These are phyloP conservation scores for Mycetomoellerius zeteki DNA, from an alignment of 1,140 invertebrate genomes.

Conservation along the genomic window DNA sequence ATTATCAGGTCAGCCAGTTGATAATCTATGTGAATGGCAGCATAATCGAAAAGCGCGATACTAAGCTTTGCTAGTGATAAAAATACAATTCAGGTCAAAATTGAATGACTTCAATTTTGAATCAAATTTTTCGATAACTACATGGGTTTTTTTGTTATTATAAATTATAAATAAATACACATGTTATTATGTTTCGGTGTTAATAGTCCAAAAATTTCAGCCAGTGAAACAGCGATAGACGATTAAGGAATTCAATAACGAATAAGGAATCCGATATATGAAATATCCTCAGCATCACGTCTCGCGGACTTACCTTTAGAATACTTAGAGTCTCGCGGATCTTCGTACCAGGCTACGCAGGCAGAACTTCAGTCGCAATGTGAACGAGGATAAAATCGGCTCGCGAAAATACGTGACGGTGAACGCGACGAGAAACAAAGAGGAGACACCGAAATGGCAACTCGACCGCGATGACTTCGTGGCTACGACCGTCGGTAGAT, in stretches of 20 bases:
- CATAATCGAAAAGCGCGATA: not conserved
- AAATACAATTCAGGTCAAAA: constrained; percentile 3
- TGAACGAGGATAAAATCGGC: constrained; percentile 14
- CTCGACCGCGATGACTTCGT: constrained; percentile 21
- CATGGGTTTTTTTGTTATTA: not conserved
- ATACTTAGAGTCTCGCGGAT: constrained; percentile 6
- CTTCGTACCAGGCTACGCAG: not conserved
- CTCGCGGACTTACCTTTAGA: constrained; percentile 25
- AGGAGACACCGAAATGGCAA: constrained; percentile 40
- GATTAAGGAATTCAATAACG: not conserved
- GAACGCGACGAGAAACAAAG: constrained; percentile 10
- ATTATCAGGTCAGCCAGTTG: constrained; percentile 8
- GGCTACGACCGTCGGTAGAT: constrained; percentile 38
- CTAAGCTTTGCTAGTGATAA: not conserved
- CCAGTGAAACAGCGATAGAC: not conserved
- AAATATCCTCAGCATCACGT: not conserved
- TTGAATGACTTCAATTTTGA: not conserved
- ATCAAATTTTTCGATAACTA: not conserved
- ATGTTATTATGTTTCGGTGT: not conserved
- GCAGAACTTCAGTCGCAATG: constrained; percentile 11
- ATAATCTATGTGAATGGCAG: not conserved
- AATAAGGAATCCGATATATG: not conserved
- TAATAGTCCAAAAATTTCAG: not conserved
- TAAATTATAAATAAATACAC: not conserved
- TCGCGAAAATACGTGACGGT: constrained; percentile 20